Evolutionary conservation across 2,113 vertebrate species (phyloP), one percentile per base, ranked within the genome.

Genomic region (Cynoglossus semilaevis): DNA sequence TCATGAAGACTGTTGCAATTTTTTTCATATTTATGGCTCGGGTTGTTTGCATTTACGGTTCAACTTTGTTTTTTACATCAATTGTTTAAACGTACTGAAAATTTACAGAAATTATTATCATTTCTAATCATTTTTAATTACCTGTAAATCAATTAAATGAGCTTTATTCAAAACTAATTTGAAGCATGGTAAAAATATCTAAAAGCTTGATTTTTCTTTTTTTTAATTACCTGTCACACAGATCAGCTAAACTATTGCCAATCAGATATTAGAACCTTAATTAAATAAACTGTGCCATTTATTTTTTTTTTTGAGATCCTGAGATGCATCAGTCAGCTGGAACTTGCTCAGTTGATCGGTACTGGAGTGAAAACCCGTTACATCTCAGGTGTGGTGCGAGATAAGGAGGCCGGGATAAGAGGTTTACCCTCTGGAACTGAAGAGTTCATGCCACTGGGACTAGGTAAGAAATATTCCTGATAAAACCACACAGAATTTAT

Each of bases 361-460:
- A 99, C 96, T 0, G 96, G 96, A 0, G 94, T 99, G 52, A 99
- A 99, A 87, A 95, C 95, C 0, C 95, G 96, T 15, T 98, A 96
- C 80, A 89, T 98, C 66, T 97, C 96, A 15, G 94, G 93, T 4
- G 92, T 95, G 60, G 93, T 93, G 3, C 91, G 95, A 37, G 95
- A 97, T 63, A 91, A 88, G 61, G 95, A 97, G 68, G 82, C 90
- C 10, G 85, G 88, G 80, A 84, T 93, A 45, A 95, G 91, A 81
- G 88, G 93, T 46, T 91, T 95, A 59, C 85, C 91, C 0, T 79
- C 92, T 9, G 93, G 92, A 2, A 93, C 94, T 61, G 96, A 98
- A 53, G 96, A 99, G 83, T 97, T 98, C 67, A 97, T 98, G 93
- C 91, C 94, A 36, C 89, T 97, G 15, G 94, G 95, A 51, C 86